Conservation (phyloP, 2,797 vertebrate genomes). For the Lepus townsendii region DNA sequence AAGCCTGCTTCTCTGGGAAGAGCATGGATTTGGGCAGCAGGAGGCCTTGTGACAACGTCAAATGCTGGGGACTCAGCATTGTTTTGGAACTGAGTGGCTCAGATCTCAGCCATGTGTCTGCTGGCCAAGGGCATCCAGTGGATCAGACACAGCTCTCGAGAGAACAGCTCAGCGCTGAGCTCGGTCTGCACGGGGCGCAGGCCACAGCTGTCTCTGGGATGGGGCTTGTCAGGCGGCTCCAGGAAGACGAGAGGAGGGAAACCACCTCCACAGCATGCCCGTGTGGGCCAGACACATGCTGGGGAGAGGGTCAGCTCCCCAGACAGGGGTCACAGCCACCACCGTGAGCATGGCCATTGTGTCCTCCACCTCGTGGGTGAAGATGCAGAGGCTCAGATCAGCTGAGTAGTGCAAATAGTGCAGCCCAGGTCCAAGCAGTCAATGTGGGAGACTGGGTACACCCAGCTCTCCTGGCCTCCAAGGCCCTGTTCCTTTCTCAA, state of each 20-base stretch:
- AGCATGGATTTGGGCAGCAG: neutral
- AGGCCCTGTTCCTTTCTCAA: neutral
- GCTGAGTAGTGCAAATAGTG: neutral
- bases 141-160: neutral
- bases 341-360: neutral
- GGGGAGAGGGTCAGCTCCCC: neutral
- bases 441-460: neutral
- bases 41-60: neutral
- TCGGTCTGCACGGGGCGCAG: neutral
- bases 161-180: neutral
- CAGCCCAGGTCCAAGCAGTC: neutral
- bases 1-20: neutral
- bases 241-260: neutral
- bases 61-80: neutral
- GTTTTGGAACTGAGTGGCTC: neutral
- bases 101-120: neutral
- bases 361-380: conserved; percentile 12
- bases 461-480: neutral
- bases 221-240: neutral
- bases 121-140: neutral
- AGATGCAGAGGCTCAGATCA: neutral
- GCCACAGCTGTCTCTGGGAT: neutral
- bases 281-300: accelerated
- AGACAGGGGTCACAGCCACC: neutral
- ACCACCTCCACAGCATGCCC: accelerated